Base-by-base conservation (phyloP, 1,140 invertebrate species). In the Aphaenogaster ashmeadi region DNA sequence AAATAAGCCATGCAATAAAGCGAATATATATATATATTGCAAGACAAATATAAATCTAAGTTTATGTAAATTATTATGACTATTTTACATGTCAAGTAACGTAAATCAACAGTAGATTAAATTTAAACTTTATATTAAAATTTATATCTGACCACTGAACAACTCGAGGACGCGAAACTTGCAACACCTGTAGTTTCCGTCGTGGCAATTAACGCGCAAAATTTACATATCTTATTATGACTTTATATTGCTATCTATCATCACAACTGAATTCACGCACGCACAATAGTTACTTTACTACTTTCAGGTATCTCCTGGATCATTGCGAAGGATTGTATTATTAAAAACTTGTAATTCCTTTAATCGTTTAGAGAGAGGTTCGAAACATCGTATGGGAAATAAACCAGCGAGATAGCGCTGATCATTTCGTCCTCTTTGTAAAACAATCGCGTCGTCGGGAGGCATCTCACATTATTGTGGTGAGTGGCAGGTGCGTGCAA, bases 221-320 rank as follows among this genome's bases (percentile, higher is more conserved):
- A 79, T 79, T 66, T 79, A 3, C 75, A 79, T 79, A 79, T 62
- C 74, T 62, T n/a, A 66, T 66, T 64, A 21, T 33, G 13, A 41
- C 27, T n/a, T 56, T 38, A 74, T 62, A 44, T 72, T 15, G n/a
- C 36, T 41, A 47, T 64, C 60, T 13, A 44, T n/a, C 18, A 47
- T 36, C 36, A 0, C 13, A 67, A 54, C 7, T 80, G 3, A 62
- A 69, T 80, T 27, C 62, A 36, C 56, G 3, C 21, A 62, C 13
- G 8, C 9, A 77, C 71, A 56, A 74, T 54, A 56, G 52, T n/a
- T 41, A 62, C 15, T 6, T n/a, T n/a, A 62, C 4, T 52, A 33
- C 27, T 41, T 60, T 58, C 0, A 58, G 36, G 44, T 77, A 77
- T 33, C 58, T 47, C 56, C 9, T 9, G 27, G 15, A 47, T 33